Base-by-base conservation (phyloP, 1,140 invertebrate species). In the Anastatus disparis region DNA sequence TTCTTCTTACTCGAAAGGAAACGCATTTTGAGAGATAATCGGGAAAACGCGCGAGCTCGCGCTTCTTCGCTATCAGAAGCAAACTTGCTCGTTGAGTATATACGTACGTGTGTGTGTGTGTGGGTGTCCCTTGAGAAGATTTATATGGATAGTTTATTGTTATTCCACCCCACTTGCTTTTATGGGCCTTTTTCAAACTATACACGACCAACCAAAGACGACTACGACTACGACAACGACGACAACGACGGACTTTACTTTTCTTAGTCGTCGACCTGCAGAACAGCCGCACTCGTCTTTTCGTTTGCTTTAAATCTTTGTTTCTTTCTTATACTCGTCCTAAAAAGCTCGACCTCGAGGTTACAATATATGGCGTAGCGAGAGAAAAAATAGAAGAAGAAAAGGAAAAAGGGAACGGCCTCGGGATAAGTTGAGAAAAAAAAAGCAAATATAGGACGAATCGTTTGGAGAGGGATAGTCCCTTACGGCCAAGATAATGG, bases 111-210 rank as follows among this genome's bases (percentile, higher is more conserved):
- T 20, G 29, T 27, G 46, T 29, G 17, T 42, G 8, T 6, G 63
- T 24, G 0, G 48, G 72, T 77, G 76, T 79, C 78, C 76, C 76
- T 76, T 74, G 66, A 64, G 64, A 78, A 79, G 81, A 83, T 83
- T 84, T 82, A 84, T 82, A 75, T 70, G 80, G 79, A 82, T 84
- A 82, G 80, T 82, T 84, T 82, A 84, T 82, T 84, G 82, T 84
- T 84, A 84, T 84, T 82, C 80, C 76, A 78, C 78, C 75, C 78
- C 77, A 80, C 80, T 84, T 82, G 78, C 78, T 82, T 84, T 82
- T 84, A 84, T 80, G 78, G 80, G 75, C 75, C 77, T 77, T 75
- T 73, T 76, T 77, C 71, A 6, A n/a, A n/a, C n/a, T n/a, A n/a
- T n/a, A n/a, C n/a, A n/a, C n/a, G n/a, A n/a, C n/a, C n/a, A n/a